Conservation (phyloP, 2,113 vertebrate genomes). For the Elachura formosa region DNA sequence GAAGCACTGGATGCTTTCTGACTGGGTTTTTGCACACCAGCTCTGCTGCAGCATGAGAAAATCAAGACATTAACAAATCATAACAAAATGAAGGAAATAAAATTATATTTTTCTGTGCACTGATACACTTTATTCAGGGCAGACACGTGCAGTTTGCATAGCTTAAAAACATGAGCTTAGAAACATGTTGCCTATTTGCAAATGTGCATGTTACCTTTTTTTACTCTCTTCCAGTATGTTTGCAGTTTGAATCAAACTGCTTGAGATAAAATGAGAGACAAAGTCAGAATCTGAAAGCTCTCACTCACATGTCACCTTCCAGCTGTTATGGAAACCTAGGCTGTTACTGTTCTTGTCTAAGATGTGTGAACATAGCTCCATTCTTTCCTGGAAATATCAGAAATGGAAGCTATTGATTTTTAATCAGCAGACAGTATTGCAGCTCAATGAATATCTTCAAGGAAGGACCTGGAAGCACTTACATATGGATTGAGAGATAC, state of each 20-base stretch:
- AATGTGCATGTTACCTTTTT: too few relatives aligned
- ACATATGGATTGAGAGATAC: constrained; percentile 69
- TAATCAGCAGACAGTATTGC: constrained; percentile 10
- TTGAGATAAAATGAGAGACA: not conserved
- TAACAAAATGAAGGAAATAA: not conserved
- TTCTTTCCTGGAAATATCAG: not conserved
- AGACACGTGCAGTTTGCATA: not conserved
- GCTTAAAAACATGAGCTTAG: not conserved
- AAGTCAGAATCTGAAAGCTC: not conserved
- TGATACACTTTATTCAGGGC: not conserved
- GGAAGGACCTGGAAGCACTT: constrained; percentile 63
- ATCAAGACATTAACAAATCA: not conserved
- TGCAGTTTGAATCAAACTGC: not conserved
- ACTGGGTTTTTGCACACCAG: not conserved
- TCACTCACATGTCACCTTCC: not conserved
- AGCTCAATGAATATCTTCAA: constrained; percentile 32
- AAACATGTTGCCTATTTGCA: not conserved
- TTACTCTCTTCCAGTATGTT: not conserved
- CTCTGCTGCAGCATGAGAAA: not conserved
- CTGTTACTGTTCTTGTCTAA: constrained; percentile 21
- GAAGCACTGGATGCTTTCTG: not conserved
- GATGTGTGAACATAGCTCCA: not conserved
- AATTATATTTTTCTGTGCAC: not conserved
- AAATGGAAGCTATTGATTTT: constrained; percentile 47
- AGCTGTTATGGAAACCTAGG: not conserved